Base-by-base conservation (phyloP, 2,888 invertebrate species). In the Gari tellinella region DNA sequence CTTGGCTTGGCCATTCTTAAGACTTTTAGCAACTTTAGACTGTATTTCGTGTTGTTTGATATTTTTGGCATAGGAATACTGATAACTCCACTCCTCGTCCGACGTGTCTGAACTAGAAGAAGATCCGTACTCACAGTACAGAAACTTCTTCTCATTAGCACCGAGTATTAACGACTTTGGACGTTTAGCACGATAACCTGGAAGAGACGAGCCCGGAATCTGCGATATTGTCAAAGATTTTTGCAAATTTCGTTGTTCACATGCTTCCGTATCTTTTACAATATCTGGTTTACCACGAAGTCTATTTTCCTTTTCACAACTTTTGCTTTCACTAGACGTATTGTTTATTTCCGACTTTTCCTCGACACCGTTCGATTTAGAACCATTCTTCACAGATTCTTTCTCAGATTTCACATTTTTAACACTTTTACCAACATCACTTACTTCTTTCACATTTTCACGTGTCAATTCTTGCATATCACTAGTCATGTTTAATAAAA, bases 61-160 rank as follows among this genome's bases (percentile, higher is more conserved):
- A 68, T 79, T 79, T 62, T 74, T 79, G 37, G 78, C 78, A 60
- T 74, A 79, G 23, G 78, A 79, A 31, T 68, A 37, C 38, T 74
- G 67, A 31, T 63, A 79, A 43, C 70, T 74, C 74, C 77, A 81
- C 75, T 84, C 81, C 26, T 83, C 82, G 48, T 80, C 81, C 1
- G 81, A 78, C 26, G 77, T 75, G 45, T 76, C 78, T 5, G 73
- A 80, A 62, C 85, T 86, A 31, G 84, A 77, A 1, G 84, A 85
- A 21, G 83, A 85, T 15, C 83, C 81, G 64, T 86, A 86, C 46
- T 84, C 84, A 66, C 85, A 83, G 52, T 84, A 83, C 43, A 81
- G 58, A 52, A 82, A 85, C 40, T 81, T 79, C 63, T 86, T 87
- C 21, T 88, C 88, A 55, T 82, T 81, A 26, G 86, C 82, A 23